Evolutionary conservation across 2,797 vertebrate species (phyloP).

Genomic region (Sebastes paucispinis): DNA sequence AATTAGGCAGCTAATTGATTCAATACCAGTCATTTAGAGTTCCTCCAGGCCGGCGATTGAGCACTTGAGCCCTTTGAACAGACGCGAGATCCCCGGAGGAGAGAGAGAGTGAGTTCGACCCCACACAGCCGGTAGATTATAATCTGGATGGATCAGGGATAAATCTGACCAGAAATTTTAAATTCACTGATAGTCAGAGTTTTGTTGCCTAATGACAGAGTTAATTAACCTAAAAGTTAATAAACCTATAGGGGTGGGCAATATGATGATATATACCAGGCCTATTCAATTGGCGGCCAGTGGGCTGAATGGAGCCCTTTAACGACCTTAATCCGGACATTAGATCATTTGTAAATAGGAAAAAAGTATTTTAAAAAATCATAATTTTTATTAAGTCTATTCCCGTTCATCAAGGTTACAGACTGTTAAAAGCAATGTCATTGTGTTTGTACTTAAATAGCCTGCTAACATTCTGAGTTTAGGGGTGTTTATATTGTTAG

Average conservation of each 20-base stretch:
- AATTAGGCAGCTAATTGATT: conserved; percentile 78
- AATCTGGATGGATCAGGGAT: conserved; percentile 16
- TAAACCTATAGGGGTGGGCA: neutral
- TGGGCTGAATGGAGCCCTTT: no score
- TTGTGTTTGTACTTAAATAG: no score
- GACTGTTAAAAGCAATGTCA: no score
- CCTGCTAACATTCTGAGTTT: fast-evolving
- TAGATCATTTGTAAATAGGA: no score
- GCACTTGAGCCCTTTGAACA: conserved; percentile 44
- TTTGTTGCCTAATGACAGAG: neutral
- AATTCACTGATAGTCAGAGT: neutral
- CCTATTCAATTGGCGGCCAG: no score
- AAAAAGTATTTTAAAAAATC: no score
- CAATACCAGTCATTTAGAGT: conserved; percentile 66
- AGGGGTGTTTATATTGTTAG: no score
- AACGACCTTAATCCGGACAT: no score
- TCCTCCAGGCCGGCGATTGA: conserved; percentile 58
- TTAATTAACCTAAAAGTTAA: neutral
- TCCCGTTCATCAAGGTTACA: no score
- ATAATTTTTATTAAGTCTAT: no score
- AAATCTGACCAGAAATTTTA: neutral
- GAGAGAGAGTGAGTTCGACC: neutral
- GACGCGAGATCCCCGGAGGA: conserved; percentile 28
- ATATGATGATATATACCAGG: neutral
- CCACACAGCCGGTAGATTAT: conserved; percentile 10